Evolutionary conservation across 1,140 invertebrate genomes (phyloP), one percentile per base, ranked within the genome.

Genomic region (Conus ventricosus): DNA sequence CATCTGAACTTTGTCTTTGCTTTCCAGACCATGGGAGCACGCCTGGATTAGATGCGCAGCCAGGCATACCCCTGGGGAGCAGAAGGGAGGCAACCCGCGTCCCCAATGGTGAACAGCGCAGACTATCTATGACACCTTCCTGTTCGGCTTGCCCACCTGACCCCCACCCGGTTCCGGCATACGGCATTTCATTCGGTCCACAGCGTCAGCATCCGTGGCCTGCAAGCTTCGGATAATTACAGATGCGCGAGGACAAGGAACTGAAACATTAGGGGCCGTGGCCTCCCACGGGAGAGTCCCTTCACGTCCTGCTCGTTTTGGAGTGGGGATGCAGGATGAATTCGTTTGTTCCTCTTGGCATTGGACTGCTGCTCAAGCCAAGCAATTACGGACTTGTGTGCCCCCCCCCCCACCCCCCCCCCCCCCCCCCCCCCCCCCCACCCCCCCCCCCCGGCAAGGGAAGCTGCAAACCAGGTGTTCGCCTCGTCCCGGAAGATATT

Each of bases 51-150:
- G 6, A 55, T 83, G 53, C 82, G 82, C 6, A 53, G 8, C n/a
- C 23, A 11, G 39, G 54, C 17, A 0, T 10, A 55, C 23, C n/a
- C 53, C 57, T 17, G 13, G 13, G 53, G 57, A 5, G 15, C 53
- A 20, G 39, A 20, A 53, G 80, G n/a, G 39, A 51, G 39, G 17
- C 25, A 53, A 23, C 54, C 39, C 23, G 7, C 13, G 13, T 23
- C 71, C 17, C 85, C 71, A 25, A 87, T 87, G 85, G 85, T 87
- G 67, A 76, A 15, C 75, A 78, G 13, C 20, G 25, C 53, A 55
- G 85, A 87, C n/a, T n/a, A n/a, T n/a, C 75, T 87, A 87, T 87
- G 85, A 87, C 71, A 67, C 27, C 85, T n/a, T 55, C 23, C 53
- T 23, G 25, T 13, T 27, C 71, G 67, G 85, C 54, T n/a, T 67